A percentile compares a stretch with the other conserved stretches of the same genome.
Conservation (phyloP, 2,888 invertebrate species). For the Vannuccia rotundouncinata region DNA sequence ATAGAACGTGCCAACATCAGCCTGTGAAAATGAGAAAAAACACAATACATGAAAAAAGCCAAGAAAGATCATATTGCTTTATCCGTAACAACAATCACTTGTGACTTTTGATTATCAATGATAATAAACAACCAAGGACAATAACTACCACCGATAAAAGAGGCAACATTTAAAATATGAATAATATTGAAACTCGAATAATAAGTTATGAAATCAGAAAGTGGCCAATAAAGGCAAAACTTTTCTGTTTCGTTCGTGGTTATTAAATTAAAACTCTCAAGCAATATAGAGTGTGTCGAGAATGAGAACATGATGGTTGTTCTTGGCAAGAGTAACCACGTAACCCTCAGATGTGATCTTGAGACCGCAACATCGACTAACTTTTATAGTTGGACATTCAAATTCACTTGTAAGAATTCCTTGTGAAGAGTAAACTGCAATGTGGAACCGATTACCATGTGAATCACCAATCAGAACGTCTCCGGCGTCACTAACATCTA, state of each 20-base stretch:
- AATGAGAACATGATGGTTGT: conserved; percentile 95
- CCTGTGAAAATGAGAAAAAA: conserved; percentile 19
- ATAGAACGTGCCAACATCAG: conserved; percentile 26
- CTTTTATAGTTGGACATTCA: conserved; percentile 94
- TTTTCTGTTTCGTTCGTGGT: no score
- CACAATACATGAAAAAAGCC: conserved; percentile 20
- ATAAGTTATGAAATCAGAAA: no score
- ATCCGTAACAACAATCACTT: background rate
- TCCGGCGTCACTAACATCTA: conserved; percentile 91
- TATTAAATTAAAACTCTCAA: conserved; percentile 42
- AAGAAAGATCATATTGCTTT: background rate
- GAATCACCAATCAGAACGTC: conserved; percentile 93
- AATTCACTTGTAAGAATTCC: conserved; percentile 69
- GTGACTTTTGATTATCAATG: conserved; percentile 2
- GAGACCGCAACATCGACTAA: conserved; percentile 91
- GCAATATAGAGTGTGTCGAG: conserved; percentile 60
- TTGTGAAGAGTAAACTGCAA: conserved; percentile 84
- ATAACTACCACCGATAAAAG: conserved; percentile 23
- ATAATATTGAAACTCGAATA: background rate
- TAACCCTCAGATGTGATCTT: conserved; percentile 94
- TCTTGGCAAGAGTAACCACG: conserved; percentile 81
- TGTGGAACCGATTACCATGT: conserved; percentile 93
- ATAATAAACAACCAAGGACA: conserved; percentile 6
- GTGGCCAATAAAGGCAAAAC: no score
- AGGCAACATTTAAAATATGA: background rate